Base-by-base conservation (phyloP, 2,888 invertebrate species). In the Hemaris fuciformis region DNA sequence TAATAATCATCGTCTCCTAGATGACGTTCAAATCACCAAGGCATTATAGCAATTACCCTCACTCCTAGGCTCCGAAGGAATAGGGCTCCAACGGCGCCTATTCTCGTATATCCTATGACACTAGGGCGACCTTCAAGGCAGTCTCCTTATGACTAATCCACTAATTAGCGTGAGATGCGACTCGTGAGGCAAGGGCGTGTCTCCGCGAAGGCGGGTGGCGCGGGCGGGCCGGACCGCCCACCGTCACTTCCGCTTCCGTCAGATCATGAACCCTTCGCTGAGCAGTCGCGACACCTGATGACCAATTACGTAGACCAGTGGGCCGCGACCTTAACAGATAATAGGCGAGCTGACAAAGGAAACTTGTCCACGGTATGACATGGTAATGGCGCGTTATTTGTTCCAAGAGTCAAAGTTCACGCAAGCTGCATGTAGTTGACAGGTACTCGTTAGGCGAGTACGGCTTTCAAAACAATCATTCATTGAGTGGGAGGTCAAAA, bases 241-340 rank as follows among this genome's bases (percentile, higher is more conserved):
- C 90, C 77, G 79, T 83, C 77, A 87, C 87, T 91, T 92, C 91
- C 91, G 90, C 83, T 89, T 92, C 90, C 91, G 85, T 79, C 79
- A 83, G 72, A 72, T 75, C 75, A 70, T 73, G 69, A 72, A 71
- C 70, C 74, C 72, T 72, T 65, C 64, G 68, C 69, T n/a, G n/a
- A n/a, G 38, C 38, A 31, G 53, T 18, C 53, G 8, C 18, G 22
- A 10, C 45, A 53, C 31, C 53, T 53, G 53, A 53, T 53, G 27
- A 31, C 67, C 72, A 72, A 70, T 66, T 60, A 46, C 64, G 60
- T 31, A 18, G 18, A 31, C 18, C 18, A 31, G 18, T 18, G 27
- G 15, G 15, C 20, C 27, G 18, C 10, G 3, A 5, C 10, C 23
- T 15, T 23, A 27, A 25, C 15, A 1, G 48, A 7, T 15, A 8